Conservation (phyloP, 2,797 vertebrate genomes). For the Tokudaia muenninki region DNA sequence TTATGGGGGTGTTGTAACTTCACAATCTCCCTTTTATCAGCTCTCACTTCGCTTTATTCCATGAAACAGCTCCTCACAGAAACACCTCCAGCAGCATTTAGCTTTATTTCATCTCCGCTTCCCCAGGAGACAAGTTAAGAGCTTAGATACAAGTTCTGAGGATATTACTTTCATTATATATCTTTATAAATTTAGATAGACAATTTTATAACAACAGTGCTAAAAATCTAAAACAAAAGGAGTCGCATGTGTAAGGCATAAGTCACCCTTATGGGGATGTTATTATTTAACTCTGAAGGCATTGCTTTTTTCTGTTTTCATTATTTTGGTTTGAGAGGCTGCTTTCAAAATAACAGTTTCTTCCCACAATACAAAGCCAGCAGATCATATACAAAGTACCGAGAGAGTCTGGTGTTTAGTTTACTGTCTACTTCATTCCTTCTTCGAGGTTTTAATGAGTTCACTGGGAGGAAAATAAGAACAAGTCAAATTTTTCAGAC, state of each 20-base stretch:
- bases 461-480: background rate
- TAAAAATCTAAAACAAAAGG: slow-evolving; percentile 58
- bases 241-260: slow-evolving; percentile 30
- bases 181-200: slow-evolving; percentile 63
- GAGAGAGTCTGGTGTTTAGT: background rate
- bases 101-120: slow-evolving; percentile 66
- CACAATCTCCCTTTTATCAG: slow-evolving; percentile 57
- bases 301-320: slow-evolving; percentile 61
- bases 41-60: slow-evolving; percentile 34
- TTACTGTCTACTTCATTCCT: slow-evolving; percentile 21
- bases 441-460: background rate
- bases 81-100: slow-evolving; percentile 33
- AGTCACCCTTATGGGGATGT: slow-evolving; percentile 35
- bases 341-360: slow-evolving; percentile 22
- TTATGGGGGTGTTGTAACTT: slow-evolving; percentile 13
- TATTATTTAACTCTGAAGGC: slow-evolving; percentile 59
- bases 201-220: slow-evolving; percentile 59
- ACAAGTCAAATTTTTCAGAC: background rate
- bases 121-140: slow-evolving; percentile 63
- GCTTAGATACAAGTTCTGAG: slow-evolving; percentile 63
- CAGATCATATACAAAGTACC: slow-evolving; percentile 6
- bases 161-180: slow-evolving; percentile 73
- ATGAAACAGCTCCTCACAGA: slow-evolving; percentile 50
- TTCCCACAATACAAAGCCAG: slow-evolving; percentile 15
- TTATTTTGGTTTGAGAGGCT: slow-evolving; percentile 55